Conservation (phyloP, 2,888 invertebrate genomes). For the Ectemnius cavifrons region DNA sequence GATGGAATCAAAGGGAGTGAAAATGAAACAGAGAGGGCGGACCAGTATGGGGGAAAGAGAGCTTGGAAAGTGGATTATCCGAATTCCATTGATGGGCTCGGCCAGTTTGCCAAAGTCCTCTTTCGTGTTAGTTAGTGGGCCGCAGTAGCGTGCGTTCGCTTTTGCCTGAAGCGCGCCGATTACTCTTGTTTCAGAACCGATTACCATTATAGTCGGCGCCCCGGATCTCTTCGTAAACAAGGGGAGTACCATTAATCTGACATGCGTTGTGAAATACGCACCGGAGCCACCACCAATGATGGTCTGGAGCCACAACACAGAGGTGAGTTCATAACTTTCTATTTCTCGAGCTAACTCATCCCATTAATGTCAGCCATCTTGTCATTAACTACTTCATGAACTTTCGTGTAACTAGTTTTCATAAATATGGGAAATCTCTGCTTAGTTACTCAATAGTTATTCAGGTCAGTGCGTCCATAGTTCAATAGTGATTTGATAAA, state of each 20-base stretch:
- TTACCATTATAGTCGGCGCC: slow-evolving; percentile 89
- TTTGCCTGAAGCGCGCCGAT: slow-evolving; percentile 1
- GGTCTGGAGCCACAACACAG: slow-evolving; percentile 89
- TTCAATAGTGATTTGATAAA: too few relatives aligned
- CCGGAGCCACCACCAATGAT: slow-evolving; percentile 91
- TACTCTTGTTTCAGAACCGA: slow-evolving; percentile 83
- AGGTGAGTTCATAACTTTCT: slow-evolving; percentile 76
- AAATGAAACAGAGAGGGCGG: not conserved
- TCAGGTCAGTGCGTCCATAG: too few relatives aligned
- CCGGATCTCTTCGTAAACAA: slow-evolving; percentile 91
- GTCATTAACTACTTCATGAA: not conserved
- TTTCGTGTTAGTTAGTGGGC: not conserved
- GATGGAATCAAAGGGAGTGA: not conserved
- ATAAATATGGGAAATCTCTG: not conserved
- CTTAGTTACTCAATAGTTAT: not conserved
- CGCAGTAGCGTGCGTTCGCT: not conserved
- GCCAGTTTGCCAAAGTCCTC: not conserved
- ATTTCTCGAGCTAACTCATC: not conserved
- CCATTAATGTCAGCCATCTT: not conserved
- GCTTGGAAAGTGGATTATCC: not conserved
- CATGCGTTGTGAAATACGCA: slow-evolving; percentile 90
- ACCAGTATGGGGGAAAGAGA: not conserved
- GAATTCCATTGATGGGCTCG: not conserved
- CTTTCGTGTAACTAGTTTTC: not conserved
- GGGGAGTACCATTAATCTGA: slow-evolving; percentile 93